A percentile compares a stretch with the other conserved stretches of the same genome.
phyloP scores from a whole-genome alignment of 2,888 invertebrate genomes.

The Drosophila longiperda region DNA sequence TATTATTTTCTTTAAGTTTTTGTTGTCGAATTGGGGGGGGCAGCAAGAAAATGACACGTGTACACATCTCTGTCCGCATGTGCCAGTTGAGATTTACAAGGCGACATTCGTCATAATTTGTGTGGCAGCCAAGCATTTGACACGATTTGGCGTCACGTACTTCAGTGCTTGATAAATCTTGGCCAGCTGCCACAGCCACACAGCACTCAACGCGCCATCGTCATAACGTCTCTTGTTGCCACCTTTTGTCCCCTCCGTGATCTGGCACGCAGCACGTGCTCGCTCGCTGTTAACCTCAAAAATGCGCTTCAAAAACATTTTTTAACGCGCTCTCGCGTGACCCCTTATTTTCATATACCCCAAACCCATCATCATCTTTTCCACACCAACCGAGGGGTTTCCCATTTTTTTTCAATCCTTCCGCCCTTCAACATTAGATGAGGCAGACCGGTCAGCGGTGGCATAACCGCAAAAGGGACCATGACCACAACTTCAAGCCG shows the following conservation, averaged over 20 bases:
- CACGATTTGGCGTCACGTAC: constrained; percentile 76
- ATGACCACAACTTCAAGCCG: constrained; percentile 72
- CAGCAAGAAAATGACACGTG: constrained; percentile 24
- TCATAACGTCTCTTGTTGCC: constrained; percentile 41
- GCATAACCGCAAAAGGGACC: constrained; percentile 46
- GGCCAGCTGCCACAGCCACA: constrained; percentile 32
- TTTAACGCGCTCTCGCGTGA: constrained; percentile 58
- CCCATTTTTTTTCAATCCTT: background rate
- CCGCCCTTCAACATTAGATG: constrained; percentile 18
- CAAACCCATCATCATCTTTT: background rate
- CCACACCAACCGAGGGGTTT: too few relatives aligned
- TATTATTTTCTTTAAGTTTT: background rate
- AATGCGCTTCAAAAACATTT: constrained; percentile 74
- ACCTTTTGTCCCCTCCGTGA: constrained; percentile 53
- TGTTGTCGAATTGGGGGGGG: background rate
- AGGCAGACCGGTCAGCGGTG: constrained; percentile 55
- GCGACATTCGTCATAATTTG: constrained; percentile 68
- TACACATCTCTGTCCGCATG: constrained; percentile 39
- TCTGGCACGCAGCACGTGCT: constrained; percentile 59
- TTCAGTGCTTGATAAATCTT: constrained; percentile 73
- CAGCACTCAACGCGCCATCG: constrained; percentile 59
- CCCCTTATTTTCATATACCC: background rate
- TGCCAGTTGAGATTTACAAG: constrained; percentile 68
- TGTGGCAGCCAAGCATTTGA: constrained; percentile 53
- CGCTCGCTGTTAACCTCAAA: constrained; percentile 76